Base-by-base conservation (phyloP, 2,797 vertebrate genomes). In the Enteromius treurensis region DNA sequence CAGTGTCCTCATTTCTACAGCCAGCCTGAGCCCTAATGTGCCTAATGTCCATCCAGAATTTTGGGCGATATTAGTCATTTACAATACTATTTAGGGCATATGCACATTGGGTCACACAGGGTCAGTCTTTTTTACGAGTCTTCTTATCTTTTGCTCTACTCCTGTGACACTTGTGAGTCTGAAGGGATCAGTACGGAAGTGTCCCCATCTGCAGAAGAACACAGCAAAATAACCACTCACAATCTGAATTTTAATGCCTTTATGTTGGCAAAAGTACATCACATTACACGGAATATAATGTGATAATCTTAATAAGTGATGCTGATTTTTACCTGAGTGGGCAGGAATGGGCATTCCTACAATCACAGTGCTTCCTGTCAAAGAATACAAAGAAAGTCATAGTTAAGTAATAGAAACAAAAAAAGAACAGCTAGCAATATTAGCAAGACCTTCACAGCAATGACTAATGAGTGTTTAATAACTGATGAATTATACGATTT, bases 111-210 rank as follows among this genome's bases (percentile, higher is more conserved):
- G 45, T n/a, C n/a, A 47, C 1, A 3, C 45, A 14, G 45, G 13
- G 0, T n/a, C 32, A 10, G 23, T 62, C 37, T 60, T 74, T 6
- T n/a, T 55, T 23, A 58, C 3, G 23, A 17, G 14, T 32, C 26
- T 64, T 40, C 40, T 40, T 40, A 7, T 7, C 37, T 40, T 53
- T 55, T 37, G 26, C 51, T 84, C 71, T 75, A 60, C 26, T 65
- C 34, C 9, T 34, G 40, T 75, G 0, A 47, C 69, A 84, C 74
- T 62, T 88, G 51, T 10, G 88, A 51, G 0, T 88, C 88, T 75
- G 92, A 90, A 85, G 92, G 91, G 78, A 92, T 90, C 85, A 94
- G 90, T 3, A 93, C 92, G 0, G 90, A 88, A 8, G 23, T 42
- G 11, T 87, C 87, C 34, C 90, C 89, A 85, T 89, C 94, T 95